Base-by-base conservation (phyloP, 2,113 vertebrate species). In the Pollachius pollachius region DNA sequence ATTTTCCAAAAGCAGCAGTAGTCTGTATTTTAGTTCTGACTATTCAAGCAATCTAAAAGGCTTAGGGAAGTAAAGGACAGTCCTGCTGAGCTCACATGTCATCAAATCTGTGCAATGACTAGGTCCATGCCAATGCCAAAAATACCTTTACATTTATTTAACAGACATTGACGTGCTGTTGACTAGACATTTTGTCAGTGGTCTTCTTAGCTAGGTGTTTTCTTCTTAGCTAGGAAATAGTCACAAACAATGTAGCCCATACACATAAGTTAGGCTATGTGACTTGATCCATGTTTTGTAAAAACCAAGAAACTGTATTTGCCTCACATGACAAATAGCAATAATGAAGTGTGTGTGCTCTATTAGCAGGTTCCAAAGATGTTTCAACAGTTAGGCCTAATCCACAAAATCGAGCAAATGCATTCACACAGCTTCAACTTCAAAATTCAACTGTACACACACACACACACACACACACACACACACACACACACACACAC, bases 391-490 rank as follows among this genome's bases (percentile, higher is more conserved):
- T 68, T 30, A 48, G 41, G 41, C 8, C 41, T 48, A 77, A 72
- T 16, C 52, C 66, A 62, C 63, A 82, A 83, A 81, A 80, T 78
- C 69, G 66, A 34, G 62, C 67, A 69, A 76, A 71, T 56, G 79
- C 67, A 77, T 82, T 85, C 74, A 71, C 64, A 80, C 58, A 75
- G 60, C 71, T 23, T 23, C 69, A 68, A 78, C 72, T 76, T 81
- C 73, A 52, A 84, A 89, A 82, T 81, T 72, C 79, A 84, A 69
- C 67, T 69, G 79, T 62, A 48, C 8, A 48, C 12, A 48, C 12
- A 9, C 41, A 12, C 41, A 13, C 41, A 48, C 12, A 48, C 41
- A 48, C 8, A 48, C 41, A 48, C 41, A 48, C 41, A 48, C 41
- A 48, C 41, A 48, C 41, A 48, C 41, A 48, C 41, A 48, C 41